phyloP scores from a whole-genome alignment of 2,888 invertebrate genomes.

The Lumbricus terrestris region DNA sequence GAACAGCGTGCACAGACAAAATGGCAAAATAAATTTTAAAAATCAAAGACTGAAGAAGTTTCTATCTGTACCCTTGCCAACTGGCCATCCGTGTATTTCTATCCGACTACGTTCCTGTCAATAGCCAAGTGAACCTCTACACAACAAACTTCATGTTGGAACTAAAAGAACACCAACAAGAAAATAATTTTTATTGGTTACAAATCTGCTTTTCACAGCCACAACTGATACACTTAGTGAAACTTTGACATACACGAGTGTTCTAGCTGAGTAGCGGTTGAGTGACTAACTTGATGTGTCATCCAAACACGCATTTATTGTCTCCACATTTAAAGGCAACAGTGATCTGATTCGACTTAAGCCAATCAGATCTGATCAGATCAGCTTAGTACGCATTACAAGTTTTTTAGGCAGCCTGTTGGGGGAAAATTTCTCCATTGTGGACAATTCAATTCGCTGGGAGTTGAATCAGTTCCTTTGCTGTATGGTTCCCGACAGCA shows the following conservation, averaged over 20 bases:
- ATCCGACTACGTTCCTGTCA: not conserved
- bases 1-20: no score
- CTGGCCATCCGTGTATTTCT: no score
- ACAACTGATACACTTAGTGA: not conserved
- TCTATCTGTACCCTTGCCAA: no score
- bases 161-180: not conserved
- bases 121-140: not conserved
- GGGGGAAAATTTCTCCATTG: not conserved
- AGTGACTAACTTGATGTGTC: not conserved
- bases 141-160: not conserved
- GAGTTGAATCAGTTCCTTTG: not conserved
- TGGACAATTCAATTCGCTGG: not conserved
- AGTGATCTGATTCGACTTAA: not conserved
- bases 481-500: not conserved
- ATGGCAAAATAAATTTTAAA: no score
- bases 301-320: not conserved
- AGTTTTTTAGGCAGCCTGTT: not conserved
- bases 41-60: no score
- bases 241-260: not conserved
- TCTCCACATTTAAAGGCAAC: not conserved
- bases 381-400: not conserved
- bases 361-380: not conserved
- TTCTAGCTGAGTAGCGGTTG: not conserved
- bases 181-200: not conserved
- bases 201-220: not conserved